phyloP scores from a whole-genome alignment of 2,888 invertebrate species.

The Plagodis dolabraria region DNA sequence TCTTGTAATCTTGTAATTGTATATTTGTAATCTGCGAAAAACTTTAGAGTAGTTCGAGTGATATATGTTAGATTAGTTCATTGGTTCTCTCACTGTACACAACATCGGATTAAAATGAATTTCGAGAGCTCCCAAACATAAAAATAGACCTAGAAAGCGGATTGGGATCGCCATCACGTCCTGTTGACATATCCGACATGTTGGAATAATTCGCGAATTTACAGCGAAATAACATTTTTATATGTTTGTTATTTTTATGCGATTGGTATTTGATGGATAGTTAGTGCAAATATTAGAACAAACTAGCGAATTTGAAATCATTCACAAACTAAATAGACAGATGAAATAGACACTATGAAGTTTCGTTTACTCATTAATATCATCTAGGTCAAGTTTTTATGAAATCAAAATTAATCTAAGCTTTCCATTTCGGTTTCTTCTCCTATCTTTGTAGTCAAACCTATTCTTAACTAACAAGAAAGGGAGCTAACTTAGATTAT shows the following conservation, averaged over 20 bases:
- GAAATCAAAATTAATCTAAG: too few relatives aligned
- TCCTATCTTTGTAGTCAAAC: too few relatives aligned
- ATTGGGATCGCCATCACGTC: conserved; percentile 66
- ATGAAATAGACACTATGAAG: too few relatives aligned
- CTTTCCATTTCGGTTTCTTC: too few relatives aligned
- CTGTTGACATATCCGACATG: conserved; percentile 62
- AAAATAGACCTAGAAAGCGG: conserved; percentile 47
- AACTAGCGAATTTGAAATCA: neutral
- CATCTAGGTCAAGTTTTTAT: too few relatives aligned
- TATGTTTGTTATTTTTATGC: conserved; percentile 14
- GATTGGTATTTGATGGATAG: conserved; percentile 11
- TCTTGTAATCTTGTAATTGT: too few relatives aligned
- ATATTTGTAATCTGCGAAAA: too few relatives aligned
- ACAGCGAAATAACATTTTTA: conserved; percentile 44
- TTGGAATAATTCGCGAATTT: conserved; percentile 55
- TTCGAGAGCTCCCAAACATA: conserved; percentile 51
- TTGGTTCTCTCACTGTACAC: conserved; percentile 5
- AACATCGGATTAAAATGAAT: conserved; percentile 63
- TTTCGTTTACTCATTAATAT: too few relatives aligned
- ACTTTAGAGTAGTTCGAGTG: too few relatives aligned
- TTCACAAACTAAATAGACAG: too few relatives aligned
- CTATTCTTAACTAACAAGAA: too few relatives aligned
- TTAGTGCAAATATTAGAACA: conserved; percentile 26
- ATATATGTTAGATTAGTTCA: neutral
- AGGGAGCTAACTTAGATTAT: too few relatives aligned